phyloP scores from a whole-genome alignment of 2,888 invertebrate species.

The Adelognathus sp. region DNA sequence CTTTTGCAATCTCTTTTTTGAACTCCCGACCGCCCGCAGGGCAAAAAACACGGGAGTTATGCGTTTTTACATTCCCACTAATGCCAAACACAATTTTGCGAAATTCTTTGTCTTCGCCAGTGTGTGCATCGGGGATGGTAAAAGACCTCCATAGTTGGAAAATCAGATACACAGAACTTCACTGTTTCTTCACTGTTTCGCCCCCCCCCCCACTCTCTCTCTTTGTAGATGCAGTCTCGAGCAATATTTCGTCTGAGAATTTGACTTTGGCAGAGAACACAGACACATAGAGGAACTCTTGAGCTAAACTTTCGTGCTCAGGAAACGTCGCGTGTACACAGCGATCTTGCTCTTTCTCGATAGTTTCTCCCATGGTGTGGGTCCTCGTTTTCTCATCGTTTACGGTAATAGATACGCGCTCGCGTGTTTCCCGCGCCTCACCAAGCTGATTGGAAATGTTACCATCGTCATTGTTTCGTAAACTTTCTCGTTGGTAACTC shows the following conservation, averaged over 20 bases:
- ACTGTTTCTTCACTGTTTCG: too few species aligned
- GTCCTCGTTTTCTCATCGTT: constrained; percentile 36
- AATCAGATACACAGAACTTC: too few species aligned
- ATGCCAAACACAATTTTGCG: too few species aligned
- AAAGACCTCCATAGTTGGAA: too few species aligned
- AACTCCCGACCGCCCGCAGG: too few species aligned
- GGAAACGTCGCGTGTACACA: constrained; percentile 12
- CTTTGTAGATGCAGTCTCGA: not conserved
- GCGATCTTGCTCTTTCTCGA: not conserved
- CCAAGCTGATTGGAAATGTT: constrained; percentile 55
- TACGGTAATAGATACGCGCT: constrained; percentile 45
- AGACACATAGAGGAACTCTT: constrained; percentile 7
- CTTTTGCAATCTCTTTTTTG: too few species aligned
- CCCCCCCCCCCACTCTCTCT: too few species aligned
- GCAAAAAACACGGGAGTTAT: too few species aligned
- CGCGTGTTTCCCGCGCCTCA: constrained; percentile 43
- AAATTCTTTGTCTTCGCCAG: too few species aligned
- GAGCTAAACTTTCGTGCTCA: constrained; percentile 29
- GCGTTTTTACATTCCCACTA: too few species aligned
- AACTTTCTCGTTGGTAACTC: constrained; percentile 11
- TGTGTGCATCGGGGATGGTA: too few species aligned
- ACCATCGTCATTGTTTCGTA: constrained; percentile 10
- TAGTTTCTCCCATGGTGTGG: not conserved
- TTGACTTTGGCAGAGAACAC: not conserved
- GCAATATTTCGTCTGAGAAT: not conserved